Base-by-base conservation (phyloP, 1,140 invertebrate species). In the Drosophila orena region DNA sequence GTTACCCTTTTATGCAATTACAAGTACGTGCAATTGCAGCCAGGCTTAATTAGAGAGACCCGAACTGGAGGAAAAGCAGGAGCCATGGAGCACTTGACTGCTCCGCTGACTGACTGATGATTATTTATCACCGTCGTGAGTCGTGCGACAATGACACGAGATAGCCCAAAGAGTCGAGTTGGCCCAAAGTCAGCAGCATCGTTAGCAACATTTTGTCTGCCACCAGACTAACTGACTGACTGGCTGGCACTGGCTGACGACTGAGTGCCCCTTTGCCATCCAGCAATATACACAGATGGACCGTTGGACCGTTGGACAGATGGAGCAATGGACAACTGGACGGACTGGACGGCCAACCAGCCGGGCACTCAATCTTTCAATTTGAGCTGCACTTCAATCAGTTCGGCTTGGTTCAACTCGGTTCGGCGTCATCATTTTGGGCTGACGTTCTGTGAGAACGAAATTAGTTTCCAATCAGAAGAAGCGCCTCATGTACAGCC, bases 101-200 rank as follows among this genome's bases (percentile, higher is more conserved):
- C 46, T 47, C 53, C 53, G 53, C 64, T 49, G 44, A 77, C 55
- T 46, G 77, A 73, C 84, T 79, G 79, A 84, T 84, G 84, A 89
- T 89, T 89, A 89, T 89, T 89, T 89, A 89, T 89, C 84, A 89
- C 84, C 76, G 84, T 89, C 84, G 84, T 84, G 80, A 89, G 84
- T 89, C 84, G 84, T 89, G 84, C 84, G 84, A 89, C 85, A 89
- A 89, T 89, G 85, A 89, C 76, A 77, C 69, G 80, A 89, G 85
- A 72, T 71, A 64, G 50, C 56, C 71, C 68, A 60, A 42, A 64
- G 74, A 57, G 70, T 44, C 10, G 42, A 17, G 8, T 15, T 20
- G 79, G 44, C 70, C 38, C 50, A 62, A 47, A 76, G 56, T 52
- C 66, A 44, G 72, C 70, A 75, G 54, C 83, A 89, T 72, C 84